Evolutionary conservation across 2,797 vertebrate genomes (phyloP).

Genomic region (Cottoperca gobio): DNA sequence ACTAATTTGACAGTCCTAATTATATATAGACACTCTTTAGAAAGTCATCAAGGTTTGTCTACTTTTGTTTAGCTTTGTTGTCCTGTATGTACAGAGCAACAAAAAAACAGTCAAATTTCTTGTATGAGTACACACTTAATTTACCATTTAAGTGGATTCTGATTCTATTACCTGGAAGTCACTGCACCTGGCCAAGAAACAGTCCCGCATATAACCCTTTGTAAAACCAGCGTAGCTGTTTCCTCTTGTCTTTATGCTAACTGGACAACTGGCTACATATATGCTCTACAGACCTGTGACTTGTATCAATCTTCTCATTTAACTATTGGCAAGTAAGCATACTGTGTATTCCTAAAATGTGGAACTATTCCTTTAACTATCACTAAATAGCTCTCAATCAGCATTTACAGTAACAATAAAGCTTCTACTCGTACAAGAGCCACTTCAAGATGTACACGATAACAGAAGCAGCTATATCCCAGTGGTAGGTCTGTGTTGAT

Average conservation of each 20-base stretch:
- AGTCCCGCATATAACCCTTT: not conserved
- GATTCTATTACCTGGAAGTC: not conserved
- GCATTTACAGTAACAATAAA: not conserved
- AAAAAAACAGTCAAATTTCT: no score
- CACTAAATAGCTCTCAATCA: not conserved
- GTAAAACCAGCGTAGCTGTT: not conserved
- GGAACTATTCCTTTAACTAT: not conserved
- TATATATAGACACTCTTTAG: no score
- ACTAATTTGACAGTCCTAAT: no score
- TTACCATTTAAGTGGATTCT: no score
- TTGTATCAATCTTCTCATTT: not conserved
- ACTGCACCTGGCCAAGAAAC: not conserved
- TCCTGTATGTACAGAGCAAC: no score
- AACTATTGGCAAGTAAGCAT: not conserved
- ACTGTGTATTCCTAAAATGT: not conserved
- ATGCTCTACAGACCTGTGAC: not conserved
- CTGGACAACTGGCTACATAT: not conserved
- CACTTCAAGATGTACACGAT: constrained; percentile 5
- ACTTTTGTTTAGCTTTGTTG: no score
- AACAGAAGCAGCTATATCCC: not conserved
- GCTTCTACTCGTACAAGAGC: not conserved
- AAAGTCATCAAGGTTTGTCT: no score
- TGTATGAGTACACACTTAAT: no score
- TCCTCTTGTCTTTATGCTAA: not conserved
- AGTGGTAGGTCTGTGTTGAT: not conserved